phyloP scores from a whole-genome alignment of 1,140 invertebrate genomes.

The Temnothorax longispinosus region DNA sequence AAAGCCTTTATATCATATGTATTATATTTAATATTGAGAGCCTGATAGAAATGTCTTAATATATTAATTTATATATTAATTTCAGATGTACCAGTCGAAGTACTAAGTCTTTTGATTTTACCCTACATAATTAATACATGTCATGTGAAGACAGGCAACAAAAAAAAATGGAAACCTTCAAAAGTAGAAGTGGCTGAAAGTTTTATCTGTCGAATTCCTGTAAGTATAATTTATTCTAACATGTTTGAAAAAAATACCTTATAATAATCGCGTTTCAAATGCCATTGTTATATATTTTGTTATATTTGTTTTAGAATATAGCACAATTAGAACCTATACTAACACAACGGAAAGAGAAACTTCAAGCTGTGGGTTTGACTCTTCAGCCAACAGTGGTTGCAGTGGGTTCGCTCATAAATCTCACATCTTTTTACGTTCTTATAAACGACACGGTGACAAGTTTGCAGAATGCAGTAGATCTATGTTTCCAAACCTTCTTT shows the following conservation, averaged over 20 bases:
- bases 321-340: neutral
- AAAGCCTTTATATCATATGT: no score
- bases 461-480: neutral
- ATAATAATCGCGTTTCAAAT: no score
- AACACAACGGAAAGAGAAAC: neutral
- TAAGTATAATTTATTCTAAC: neutral
- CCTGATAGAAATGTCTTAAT: no score
- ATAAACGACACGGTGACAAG: neutral
- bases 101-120: neutral
- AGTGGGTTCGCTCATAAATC: neutral
- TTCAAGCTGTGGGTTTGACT: neutral
- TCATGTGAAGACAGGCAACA: neutral
- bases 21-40: no score
- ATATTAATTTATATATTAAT: neutral
- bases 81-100: neutral
- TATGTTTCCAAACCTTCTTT: constrained; percentile 1
- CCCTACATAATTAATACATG: neutral
- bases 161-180: neutral
- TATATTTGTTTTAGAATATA: neutral
- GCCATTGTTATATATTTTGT: no score
- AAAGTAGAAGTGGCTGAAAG: neutral
- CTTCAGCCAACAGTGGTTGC: neutral
- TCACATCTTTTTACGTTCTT: neutral
- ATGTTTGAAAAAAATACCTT: neutral
- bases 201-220: neutral